Evolutionary conservation across 2,888 invertebrate species (phyloP).

Genomic region (Malthinus flaveolus): DNA sequence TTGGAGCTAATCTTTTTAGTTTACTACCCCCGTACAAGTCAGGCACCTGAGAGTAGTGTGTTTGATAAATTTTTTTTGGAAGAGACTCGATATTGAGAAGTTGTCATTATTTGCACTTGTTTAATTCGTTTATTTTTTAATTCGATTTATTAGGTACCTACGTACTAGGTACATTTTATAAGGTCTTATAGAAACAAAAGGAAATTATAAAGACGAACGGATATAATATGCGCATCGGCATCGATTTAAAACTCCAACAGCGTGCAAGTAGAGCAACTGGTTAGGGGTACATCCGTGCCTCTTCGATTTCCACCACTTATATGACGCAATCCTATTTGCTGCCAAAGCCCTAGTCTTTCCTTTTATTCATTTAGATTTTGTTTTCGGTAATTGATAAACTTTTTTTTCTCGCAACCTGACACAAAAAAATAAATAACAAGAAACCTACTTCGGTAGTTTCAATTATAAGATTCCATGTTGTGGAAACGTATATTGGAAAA

Average conservation of each 20-base stretch:
- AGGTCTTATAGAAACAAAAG: slow-evolving; percentile 8
- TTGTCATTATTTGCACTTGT: background rate
- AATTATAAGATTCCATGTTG: too few relatives aligned
- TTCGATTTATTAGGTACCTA: background rate
- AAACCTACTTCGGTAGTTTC: too few relatives aligned
- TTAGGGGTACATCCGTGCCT: slow-evolving; percentile 29
- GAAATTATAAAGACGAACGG: slow-evolving; percentile 12
- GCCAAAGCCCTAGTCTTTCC: slow-evolving; percentile 8
- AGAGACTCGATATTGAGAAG: background rate
- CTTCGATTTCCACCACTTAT: slow-evolving; percentile 26
- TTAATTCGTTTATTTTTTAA: background rate
- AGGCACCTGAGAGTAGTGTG: too few relatives aligned
- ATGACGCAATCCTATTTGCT: slow-evolving; percentile 31
- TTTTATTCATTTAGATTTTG: background rate
- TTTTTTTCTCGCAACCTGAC: background rate
- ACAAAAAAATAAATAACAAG: too few relatives aligned
- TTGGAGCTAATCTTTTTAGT: too few relatives aligned
- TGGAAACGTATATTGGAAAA: too few relatives aligned
- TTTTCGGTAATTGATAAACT: background rate
- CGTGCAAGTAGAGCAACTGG: slow-evolving; percentile 40
- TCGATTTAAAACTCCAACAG: slow-evolving; percentile 35
- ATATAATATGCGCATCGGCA: slow-evolving; percentile 24
- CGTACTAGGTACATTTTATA: background rate
- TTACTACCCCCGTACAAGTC: too few relatives aligned
- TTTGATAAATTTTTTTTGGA: background rate